Base-by-base conservation (phyloP, 1,140 invertebrate species). In the Aporrectodea caliginosa region DNA sequence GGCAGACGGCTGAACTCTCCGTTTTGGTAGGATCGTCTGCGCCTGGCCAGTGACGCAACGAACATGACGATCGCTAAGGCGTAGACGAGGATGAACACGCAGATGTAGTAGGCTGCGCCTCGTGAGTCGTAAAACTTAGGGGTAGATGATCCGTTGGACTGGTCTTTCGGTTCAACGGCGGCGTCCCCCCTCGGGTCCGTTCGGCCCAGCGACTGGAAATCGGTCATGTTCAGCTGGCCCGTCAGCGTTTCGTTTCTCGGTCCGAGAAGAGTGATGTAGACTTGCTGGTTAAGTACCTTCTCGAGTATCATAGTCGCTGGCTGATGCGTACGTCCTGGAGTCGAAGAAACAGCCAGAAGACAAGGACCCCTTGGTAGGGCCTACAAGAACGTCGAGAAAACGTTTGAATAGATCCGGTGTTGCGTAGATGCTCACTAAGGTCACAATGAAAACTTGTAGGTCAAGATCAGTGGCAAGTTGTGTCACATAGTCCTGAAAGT, bases 21-120 rank as follows among this genome's bases (percentile, higher is more conserved):
- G 43, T 58, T 58, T 22, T 58, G 43, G 6, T 58, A 6, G 43
- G 22, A 58, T 6, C 43, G 43, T 6, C 43, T 6, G 1, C 75
- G 33, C n/a, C 35, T 76, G 35, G 75, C 75, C n/a, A 76, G 43
- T 12, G 75, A 76, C 16, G 43, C 35, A 27, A 76, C 43, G 27
- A 76, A 30, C 75, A 76, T 30, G 35, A 76, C 75, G n/a, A 76
- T 76, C 2, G 75, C 75, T n/a, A 76, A 35, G 1, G 75, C 75
- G n/a, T 76, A 76, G 75, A 76, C 75, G 33, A 76, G 16, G 33
- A 76, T 76, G 29, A 76, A 32, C 29, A 32, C 35, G 35, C 75
- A 76, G 33, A 76, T 76, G 75, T 76, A 76, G 29, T 76, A 76
- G 16, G 75, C 75, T n/a, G 75, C 75, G 16, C 75, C 75, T 29